Base-by-base conservation (phyloP, 2,797 vertebrate species). In the Trachurus trachurus region DNA sequence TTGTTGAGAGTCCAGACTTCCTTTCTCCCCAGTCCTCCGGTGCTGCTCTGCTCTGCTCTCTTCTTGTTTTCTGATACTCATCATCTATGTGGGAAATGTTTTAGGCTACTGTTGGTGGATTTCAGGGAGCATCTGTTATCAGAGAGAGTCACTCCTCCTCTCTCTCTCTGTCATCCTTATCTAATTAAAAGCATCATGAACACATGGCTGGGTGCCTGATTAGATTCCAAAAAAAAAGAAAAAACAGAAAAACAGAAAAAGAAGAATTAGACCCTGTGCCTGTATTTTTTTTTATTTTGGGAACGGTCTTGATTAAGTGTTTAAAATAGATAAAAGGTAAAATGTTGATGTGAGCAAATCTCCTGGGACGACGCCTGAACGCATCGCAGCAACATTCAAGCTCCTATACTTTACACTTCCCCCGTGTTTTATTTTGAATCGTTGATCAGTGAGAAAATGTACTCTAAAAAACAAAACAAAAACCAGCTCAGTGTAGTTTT, bases 91-190 rank as follows among this genome's bases (percentile, higher is more conserved):
- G 58, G 52, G 73, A 81, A 54, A 71, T 80, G 3, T 26, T 26
- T 26, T 3, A n/a, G n/a, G n/a, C 74, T 68, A 63, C 73, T 80
- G 74, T 75, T 29, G 69, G 73, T 77, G 57, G 79, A 74, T 83
- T 86, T 83, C 66, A 73, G 21, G 63, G 62, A 88, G 85, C 82
- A 82, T 91, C 81, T 91, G 81, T 78, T 87, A 81, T 82, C 82
- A 72, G 34, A 82, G 45, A 52, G 22, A 67, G 62, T 69, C 42
- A 8, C 50, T 66, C 76, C 45, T 34, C 31, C 29, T 47, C 69
- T 71, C 40, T 71, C 40, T 68, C 49, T 44, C 66, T 6, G 59
- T 67, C 75, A 73, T 91, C 60, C 52, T 78, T 61, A 81, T 89
- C 88, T 76, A 82, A 90, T 90, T 39, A 87, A 84, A 84, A 88